These are phyloP conservation scores for Artemia franciscana DNA, from an alignment of 1,140 invertebrate species.

Conservation along the genomic window DNA sequence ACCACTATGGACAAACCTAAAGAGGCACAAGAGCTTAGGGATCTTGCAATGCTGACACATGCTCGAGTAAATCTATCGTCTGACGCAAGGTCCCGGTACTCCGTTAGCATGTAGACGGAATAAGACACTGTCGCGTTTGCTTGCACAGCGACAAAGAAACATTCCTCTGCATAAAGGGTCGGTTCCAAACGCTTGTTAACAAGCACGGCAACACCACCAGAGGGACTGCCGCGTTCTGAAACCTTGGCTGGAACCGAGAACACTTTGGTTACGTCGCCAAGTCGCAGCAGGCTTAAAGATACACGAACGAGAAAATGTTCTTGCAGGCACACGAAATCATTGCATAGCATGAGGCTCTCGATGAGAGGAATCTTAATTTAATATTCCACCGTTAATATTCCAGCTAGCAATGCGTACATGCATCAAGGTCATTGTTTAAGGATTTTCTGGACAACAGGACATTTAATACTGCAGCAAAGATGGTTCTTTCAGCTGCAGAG, in stretches of 20 bases:
- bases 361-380: not conserved
- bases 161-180: not conserved
- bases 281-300: too few relatives aligned
- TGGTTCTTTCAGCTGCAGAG: too few relatives aligned
- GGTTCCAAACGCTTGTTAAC: not conserved
- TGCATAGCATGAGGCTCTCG: not conserved
- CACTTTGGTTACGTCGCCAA: too few relatives aligned
- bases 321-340: not conserved
- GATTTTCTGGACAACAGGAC: too few relatives aligned
- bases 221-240: not conserved
- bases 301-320: not conserved
- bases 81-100: not conserved
- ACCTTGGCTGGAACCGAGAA: too few relatives aligned
- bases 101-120: not conserved
- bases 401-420: too few relatives aligned
- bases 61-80: not conserved
- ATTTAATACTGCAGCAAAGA: too few relatives aligned
- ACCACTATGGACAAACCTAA: not conserved
- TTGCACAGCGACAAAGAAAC: too few relatives aligned
- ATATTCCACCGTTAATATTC: not conserved
- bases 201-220: not conserved
- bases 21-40: not conserved
- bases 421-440: too few relatives aligned
- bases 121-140: too few relatives aligned
- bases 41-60: not conserved